Base-by-base conservation (phyloP, 92 coral and sea anemone genomes). In the Epizoanthus rinbou region DNA sequence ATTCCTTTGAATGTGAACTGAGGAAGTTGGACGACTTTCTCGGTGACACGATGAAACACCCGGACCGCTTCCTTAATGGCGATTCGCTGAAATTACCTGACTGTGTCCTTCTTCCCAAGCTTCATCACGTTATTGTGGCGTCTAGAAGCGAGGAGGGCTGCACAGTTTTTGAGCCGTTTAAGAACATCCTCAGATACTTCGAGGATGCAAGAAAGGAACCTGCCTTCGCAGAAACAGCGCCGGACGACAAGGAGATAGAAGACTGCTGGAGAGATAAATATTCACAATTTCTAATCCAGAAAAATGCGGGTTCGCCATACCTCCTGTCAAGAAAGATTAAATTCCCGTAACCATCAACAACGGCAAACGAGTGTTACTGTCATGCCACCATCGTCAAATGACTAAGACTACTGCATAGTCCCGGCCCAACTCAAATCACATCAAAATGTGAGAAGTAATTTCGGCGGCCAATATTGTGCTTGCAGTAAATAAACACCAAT, bases 41-140 rank as follows among this genome's bases (percentile, higher is more conserved):
- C 63, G 59, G 52, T 23, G 65, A 66, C 8, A 17, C 31, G 21
- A 45, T 9, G 58, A 71, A 47, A 19, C 22, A 71, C 3, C 54
- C 3, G 15, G 90, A 93, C 3, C 85, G 70, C 4, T 90, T 59
- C 56, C 75, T 92, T 25, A 82, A 82, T 57, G 95, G 95, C 0
- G 86, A 92, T 50, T 28, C 39, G 2, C 64, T 92, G 60, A 87
- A 75, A 60, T 35, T 90, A 8, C 95, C 95, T 21, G 95, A 92
- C 85, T 92, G 95, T 84, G 85, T 76, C 74, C 80, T 92, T 37
- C 73, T 92, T 68, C 95, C 95, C 10, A 92, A 92, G 56, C 79
- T 92, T 10, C 81, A 86, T 73, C 93, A 87, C 21, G 75, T 90
- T 64, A 74, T 66, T 58, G 91, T 59, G 35, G 85, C 85, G 1